Evolutionary conservation across 2,888 invertebrate genomes (phyloP).

Genomic region (Colostygia pectinataria): DNA sequence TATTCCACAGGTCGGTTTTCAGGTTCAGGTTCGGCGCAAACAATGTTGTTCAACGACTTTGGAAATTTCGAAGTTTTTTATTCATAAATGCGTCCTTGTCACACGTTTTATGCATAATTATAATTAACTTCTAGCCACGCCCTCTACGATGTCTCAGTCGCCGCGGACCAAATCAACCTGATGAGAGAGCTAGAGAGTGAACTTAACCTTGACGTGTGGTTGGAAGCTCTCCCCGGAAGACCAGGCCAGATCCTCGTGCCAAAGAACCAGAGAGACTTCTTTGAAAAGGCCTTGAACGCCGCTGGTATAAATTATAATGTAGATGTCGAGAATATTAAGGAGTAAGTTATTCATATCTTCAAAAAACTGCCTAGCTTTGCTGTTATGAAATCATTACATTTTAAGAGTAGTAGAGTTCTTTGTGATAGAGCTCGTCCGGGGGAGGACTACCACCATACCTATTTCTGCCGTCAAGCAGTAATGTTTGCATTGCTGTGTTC

Average conservation of each 20-base stretch:
- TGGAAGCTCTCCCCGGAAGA: slow-evolving; percentile 43
- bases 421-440: too few species aligned
- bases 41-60: too few species aligned
- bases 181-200: slow-evolving; percentile 44
- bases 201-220: slow-evolving; percentile 53
- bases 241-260: slow-evolving; percentile 53
- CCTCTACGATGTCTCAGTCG: slow-evolving; percentile 52
- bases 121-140: slow-evolving; percentile 55
- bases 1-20: too few species aligned
- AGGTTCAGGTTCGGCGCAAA: too few species aligned
- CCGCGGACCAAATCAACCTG: slow-evolving; percentile 41
- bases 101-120: background rate
- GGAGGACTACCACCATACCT: too few species aligned
- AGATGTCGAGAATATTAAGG: slow-evolving; percentile 53
- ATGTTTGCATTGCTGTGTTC: too few species aligned
- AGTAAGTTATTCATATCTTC: slow-evolving; percentile 50
- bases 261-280: slow-evolving; percentile 37
- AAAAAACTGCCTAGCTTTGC: too few species aligned
- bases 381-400: too few species aligned
- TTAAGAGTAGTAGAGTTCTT: too few species aligned
- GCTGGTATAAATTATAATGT: slow-evolving; percentile 46
- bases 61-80: too few species aligned
- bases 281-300: slow-evolving; percentile 42
- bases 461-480: too few species aligned
- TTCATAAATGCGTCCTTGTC: too few species aligned